These are phyloP conservation scores for Rostratula benghalensis DNA, from an alignment of 2,113 vertebrate genomes.

Conservation along the genomic window DNA sequence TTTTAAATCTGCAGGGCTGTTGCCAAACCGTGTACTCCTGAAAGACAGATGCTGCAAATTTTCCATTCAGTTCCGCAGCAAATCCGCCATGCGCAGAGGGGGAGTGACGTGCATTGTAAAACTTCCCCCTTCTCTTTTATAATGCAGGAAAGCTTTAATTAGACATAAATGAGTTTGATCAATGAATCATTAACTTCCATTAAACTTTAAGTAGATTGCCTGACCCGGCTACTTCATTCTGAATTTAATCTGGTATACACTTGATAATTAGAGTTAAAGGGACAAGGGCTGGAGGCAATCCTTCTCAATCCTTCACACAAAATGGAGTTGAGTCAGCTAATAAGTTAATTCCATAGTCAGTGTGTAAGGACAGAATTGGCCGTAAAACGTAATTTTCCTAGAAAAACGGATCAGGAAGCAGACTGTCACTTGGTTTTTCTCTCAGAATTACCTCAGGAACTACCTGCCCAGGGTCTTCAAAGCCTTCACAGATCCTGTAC, in stretches of 20 bases:
- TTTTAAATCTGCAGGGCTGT: neutral
- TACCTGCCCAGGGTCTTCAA: neutral
- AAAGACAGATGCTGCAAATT: constrained; percentile 15
- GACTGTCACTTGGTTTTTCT: constrained; percentile 50
- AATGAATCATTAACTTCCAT: constrained; percentile 83
- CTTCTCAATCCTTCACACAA: constrained; percentile 42
- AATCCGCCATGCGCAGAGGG: neutral
- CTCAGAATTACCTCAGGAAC: constrained; percentile 52
- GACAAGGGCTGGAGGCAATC: constrained; percentile 66
- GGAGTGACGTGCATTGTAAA: constrained; percentile 1
- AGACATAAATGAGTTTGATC: constrained; percentile 79
- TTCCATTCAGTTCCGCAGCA: constrained; percentile 7
- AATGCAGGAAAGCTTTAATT: constrained; percentile 76
- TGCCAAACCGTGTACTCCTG: neutral
- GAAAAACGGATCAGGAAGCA: constrained; percentile 9
- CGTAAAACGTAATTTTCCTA: neutral
- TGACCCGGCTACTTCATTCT: constrained; percentile 71
- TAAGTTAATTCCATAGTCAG: constrained; percentile 65
- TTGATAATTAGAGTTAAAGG: constrained; percentile 75
- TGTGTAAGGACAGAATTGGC: constrained; percentile 34
- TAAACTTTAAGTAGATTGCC: constrained; percentile 78
- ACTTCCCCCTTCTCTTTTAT: constrained; percentile 52
- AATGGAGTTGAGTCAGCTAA: constrained; percentile 72
- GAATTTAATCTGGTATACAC: constrained; percentile 70
- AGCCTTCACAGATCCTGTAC: neutral